Percentiles rank a stretch among this genome's conserved stretches.
These are phyloP conservation scores for Bombus consobrinus DNA, from an alignment of 1,140 invertebrate genomes.

Conservation along the genomic window DNA sequence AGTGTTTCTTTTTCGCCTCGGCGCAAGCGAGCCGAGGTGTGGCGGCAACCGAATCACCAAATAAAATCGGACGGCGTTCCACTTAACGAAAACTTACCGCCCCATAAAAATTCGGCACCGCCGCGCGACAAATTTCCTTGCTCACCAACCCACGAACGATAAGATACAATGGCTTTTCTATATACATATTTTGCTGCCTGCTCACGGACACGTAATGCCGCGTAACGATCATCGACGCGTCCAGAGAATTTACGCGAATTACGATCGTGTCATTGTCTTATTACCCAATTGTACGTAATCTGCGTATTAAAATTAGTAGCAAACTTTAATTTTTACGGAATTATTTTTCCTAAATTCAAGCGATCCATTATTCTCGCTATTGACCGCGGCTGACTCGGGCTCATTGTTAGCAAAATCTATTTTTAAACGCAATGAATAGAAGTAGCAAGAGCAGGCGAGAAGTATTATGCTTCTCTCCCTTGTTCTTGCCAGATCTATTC, in stretches of 20 bases:
- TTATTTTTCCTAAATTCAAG: not conserved
- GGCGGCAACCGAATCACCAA: not conserved
- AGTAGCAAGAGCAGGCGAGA: no score
- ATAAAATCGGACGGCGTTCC: conserved; percentile 3
- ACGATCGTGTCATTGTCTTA: not conserved
- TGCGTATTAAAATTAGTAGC: no score
- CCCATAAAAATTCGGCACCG: not conserved
- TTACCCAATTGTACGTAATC: not conserved
- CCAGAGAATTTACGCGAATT: not conserved
- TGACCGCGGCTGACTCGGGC: no score
- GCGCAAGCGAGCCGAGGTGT: conserved; percentile 29
- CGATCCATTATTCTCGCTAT: no score
- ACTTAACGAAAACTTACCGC: conserved; percentile 1
- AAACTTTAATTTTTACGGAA: no score
- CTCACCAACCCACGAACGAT: no score
- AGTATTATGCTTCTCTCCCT: no score
- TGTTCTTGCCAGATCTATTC: no score
- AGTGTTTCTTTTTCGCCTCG: not conserved
- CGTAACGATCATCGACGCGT: not conserved
- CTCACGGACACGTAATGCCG: not conserved
- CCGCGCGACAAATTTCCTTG: not conserved
- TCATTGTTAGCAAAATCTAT: not conserved
- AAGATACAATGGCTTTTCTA: not conserved
- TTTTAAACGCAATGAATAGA: no score
- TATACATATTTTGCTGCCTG: no score